phyloP scores from a whole-genome alignment of 2,113 vertebrate species.

The Crotalus horridus region DNA sequence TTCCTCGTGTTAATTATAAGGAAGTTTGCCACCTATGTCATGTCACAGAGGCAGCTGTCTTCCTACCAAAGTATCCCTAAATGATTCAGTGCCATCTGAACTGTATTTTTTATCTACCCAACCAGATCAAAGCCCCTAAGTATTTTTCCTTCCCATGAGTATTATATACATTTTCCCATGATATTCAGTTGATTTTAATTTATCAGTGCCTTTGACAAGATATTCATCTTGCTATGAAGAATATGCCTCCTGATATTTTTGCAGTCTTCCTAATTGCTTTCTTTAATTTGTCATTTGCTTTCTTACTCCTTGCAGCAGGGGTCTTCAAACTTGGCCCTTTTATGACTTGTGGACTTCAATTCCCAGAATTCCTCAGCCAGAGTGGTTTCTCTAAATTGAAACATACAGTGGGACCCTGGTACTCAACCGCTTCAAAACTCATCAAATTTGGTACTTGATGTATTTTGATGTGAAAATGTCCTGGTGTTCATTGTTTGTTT shows the following conservation, averaged over 20 bases:
- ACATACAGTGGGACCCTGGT: no score
- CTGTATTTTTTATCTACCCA: not conserved
- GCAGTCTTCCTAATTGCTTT: not conserved
- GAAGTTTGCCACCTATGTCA: not conserved
- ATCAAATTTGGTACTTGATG: not conserved
- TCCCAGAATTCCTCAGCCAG: no score
- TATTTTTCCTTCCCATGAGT: not conserved
- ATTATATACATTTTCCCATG: not conserved
- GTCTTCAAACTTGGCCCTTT: no score
- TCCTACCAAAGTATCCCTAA: not conserved
- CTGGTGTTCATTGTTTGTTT: not conserved
- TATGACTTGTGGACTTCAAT: no score
- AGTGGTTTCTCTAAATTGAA: not conserved
- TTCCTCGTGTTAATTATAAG: not conserved
- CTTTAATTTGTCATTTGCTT: constrained; percentile 21
- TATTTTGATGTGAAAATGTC: not conserved
- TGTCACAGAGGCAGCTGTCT: not conserved
- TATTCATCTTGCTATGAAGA: not conserved
- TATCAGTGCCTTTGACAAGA: not conserved
- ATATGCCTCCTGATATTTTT: not conserved
- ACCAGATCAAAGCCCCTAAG: not conserved
- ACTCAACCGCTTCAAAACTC: not conserved
- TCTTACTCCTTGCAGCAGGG: not conserved
- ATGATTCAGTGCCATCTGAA: not conserved
- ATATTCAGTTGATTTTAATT: constrained; percentile 16